phyloP scores from a whole-genome alignment of 2,797 vertebrate species.

The Astyanax mexicanus region DNA sequence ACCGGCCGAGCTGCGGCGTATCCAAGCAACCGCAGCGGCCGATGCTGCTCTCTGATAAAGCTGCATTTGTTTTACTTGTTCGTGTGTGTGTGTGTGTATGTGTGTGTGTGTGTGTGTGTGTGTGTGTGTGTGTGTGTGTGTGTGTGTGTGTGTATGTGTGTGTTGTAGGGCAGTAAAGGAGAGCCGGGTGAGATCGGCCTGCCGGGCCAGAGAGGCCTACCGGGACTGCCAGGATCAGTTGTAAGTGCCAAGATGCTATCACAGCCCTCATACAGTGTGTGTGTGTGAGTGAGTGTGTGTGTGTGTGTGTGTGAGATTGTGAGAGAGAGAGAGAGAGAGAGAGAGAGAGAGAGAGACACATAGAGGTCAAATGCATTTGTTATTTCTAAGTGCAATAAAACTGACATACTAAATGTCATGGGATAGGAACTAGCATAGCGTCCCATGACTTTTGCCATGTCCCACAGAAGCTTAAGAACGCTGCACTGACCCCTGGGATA shows the following conservation, averaged over 20 bases:
- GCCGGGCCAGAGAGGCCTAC: slow-evolving; percentile 61
- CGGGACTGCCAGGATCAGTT: slow-evolving; percentile 53
- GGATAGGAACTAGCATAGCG: too few species aligned
- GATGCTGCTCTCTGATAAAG: slow-evolving; percentile 65
- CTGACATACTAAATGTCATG: too few species aligned
- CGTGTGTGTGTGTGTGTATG: slow-evolving; percentile 21
- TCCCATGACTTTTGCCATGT: too few species aligned
- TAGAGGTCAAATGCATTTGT: too few species aligned
- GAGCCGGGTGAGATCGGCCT: slow-evolving; percentile 60
- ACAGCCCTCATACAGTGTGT: neutral
- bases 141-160: slow-evolving; percentile 44
- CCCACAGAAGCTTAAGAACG: too few species aligned
- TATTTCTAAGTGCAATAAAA: too few species aligned
- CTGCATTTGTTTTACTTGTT: slow-evolving; percentile 48
- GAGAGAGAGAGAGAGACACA: too few species aligned
- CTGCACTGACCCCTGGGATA: too few species aligned
- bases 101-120: slow-evolving; percentile 17
- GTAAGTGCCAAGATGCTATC: slow-evolving; percentile 47
- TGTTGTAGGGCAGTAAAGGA: slow-evolving; percentile 62
- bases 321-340: too few species aligned
- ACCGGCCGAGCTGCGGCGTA: slow-evolving; percentile 56
- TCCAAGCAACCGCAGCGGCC: slow-evolving; percentile 67
- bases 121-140: slow-evolving; percentile 42
- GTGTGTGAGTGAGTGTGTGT: too few species aligned
- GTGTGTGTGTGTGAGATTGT: too few species aligned